phyloP scores from a whole-genome alignment of 2,888 invertebrate genomes.

The Gnatocerus cornutus region DNA sequence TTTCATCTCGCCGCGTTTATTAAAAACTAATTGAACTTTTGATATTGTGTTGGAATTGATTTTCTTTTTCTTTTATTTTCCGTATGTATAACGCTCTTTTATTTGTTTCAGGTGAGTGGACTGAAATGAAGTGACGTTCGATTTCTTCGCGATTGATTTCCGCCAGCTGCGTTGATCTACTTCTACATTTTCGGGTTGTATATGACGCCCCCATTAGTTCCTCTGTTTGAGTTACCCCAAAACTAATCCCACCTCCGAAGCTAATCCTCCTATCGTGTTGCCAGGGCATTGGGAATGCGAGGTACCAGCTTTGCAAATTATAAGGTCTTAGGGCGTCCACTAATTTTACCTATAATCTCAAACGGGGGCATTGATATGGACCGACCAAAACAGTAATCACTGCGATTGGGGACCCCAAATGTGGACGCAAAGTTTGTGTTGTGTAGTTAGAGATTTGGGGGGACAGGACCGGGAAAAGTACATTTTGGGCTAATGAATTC shows the following conservation, averaged over 20 bases:
- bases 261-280: slow-evolving; percentile 48
- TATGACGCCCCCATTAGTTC: slow-evolving; percentile 46
- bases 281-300: slow-evolving; percentile 32
- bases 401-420: slow-evolving; percentile 9
- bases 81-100: slow-evolving; percentile 16
- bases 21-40: slow-evolving; percentile 12
- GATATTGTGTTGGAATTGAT: slow-evolving; percentile 15
- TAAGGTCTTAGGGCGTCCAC: slow-evolving; percentile 44
- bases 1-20: slow-evolving; percentile 18
- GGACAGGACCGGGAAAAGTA: no score
- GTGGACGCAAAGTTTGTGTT: neutral
- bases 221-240: slow-evolving; percentile 46
- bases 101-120: slow-evolving; percentile 39
- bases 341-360: slow-evolving; percentile 44
- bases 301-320: slow-evolving; percentile 47
- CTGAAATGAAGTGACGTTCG: slow-evolving; percentile 30
- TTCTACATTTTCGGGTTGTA: slow-evolving; percentile 22
- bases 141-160: slow-evolving; percentile 39
- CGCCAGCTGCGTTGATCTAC: slow-evolving; percentile 10
- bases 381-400: slow-evolving; percentile 10
- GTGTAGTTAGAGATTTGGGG: slow-evolving; percentile 10
- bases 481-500: no score
- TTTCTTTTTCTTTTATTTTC: slow-evolving; percentile 5
- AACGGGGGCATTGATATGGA: slow-evolving; percentile 17
- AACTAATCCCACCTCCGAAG: slow-evolving; percentile 48